Conservation (phyloP, 2,113 vertebrate species). For the Trogon surrucura region DNA sequence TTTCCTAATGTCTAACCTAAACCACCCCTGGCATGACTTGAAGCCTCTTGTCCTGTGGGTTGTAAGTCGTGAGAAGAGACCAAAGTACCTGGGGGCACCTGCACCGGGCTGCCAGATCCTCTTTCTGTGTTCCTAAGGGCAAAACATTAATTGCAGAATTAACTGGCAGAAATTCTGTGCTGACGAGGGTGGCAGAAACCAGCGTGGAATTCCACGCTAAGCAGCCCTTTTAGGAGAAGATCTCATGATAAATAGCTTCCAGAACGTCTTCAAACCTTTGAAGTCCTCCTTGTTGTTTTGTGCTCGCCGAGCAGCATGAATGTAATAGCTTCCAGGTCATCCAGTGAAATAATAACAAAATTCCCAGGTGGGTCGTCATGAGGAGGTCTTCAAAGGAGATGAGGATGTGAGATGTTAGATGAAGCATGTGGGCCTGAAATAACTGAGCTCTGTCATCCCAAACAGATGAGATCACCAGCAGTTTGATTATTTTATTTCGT, state of each 20-base stretch:
- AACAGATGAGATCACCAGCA: not conserved
- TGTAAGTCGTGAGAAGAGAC: not conserved
- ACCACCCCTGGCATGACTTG: no score
- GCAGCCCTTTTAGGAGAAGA: not conserved
- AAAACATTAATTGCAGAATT: not conserved
- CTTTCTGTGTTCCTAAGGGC: not conserved
- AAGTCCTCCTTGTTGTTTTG: not conserved
- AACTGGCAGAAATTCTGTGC: not conserved
- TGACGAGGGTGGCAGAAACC: not conserved
- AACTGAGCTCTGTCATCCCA: not conserved
- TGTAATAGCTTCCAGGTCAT: not conserved
- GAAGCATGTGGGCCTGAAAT: not conserved
- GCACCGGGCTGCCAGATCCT: rapidly evolving
- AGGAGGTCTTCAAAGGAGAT: not conserved
- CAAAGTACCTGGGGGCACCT: rapidly evolving
- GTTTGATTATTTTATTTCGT: rapidly evolving
- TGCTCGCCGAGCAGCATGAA: not conserved
- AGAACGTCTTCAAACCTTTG: not conserved
- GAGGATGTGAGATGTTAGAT: rapidly evolving
- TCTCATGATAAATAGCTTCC: not conserved
- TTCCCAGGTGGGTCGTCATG: not conserved
- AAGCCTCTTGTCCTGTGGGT: no score
- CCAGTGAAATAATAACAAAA: rapidly evolving
- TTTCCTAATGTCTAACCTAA: no score
- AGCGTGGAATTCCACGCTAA: not conserved